Evolutionary conservation across 2,113 vertebrate genomes (phyloP), one percentile per base, ranked within the genome.

Genomic region (Petrocephalus microphthalmus): DNA sequence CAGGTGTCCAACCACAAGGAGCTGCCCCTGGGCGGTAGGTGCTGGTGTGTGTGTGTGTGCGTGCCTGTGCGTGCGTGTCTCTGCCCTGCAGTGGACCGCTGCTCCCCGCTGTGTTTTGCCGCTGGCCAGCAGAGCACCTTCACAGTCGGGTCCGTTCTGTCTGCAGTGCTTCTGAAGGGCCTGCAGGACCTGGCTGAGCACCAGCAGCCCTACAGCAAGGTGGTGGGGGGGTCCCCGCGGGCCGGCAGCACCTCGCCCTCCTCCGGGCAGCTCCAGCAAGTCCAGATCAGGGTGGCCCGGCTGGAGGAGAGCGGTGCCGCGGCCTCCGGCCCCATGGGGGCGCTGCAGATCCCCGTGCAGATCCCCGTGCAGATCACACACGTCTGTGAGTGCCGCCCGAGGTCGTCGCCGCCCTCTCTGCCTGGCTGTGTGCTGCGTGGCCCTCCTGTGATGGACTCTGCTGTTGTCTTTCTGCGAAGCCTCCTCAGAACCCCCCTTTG

Each of bases 1-100:
- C 98, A 99, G 94, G 98, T 99, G 85, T 94, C 97, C 93, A 99
- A 99, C 94, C 98, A 99, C 95, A 99, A 99, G 92, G 98, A 98
- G 53, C 97, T 99, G 90, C 97, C 97, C 0, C 98, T 99, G 92
- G 92, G 96, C 91, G 96, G 97, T 97, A 96, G 95, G 4, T 33
- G 60, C 60, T 67, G 0, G 3, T 42, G 3, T 42, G 5, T 53
- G 5, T 53, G 52, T 53, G 52, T 53, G 52, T 53, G 52, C 6
- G 52, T 53, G 52, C 6, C 2, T 53, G 52, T 53, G 52, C 6
- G 5, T 74, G 67, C 17, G 67, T 6, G 29, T 37, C 2, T 37
- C 11, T 37, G 67, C 5, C 29, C 29, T 37, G 11, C 37, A n/a
- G 29, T 37, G 67, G 67, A 17, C 5, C 17, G 29, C 33, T 78